Evolutionary conservation across 2,888 invertebrate species (phyloP).

Genomic region (Diadegma fenestrale): DNA sequence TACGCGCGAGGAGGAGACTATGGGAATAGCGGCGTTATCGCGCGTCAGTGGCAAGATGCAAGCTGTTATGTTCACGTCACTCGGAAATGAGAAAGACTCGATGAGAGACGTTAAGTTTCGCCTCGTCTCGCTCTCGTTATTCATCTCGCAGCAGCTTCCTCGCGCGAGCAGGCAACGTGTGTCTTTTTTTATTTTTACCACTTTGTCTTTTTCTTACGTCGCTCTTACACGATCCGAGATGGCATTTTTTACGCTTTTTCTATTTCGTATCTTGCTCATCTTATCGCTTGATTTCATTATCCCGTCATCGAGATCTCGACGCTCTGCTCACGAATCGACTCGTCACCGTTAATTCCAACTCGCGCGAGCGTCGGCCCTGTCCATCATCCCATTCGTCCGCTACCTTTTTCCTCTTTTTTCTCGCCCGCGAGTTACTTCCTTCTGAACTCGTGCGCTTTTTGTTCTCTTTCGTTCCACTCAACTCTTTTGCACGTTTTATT

Average conservation of each 20-base stretch:
- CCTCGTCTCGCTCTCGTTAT: slow-evolving; percentile 40
- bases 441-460: background rate
- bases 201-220: slow-evolving; percentile 55
- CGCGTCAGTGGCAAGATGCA: slow-evolving; percentile 73
- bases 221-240: slow-evolving; percentile 36
- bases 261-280: slow-evolving; percentile 47
- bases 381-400: slow-evolving; percentile 61
- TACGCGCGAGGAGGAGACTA: background rate
- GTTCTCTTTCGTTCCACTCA: background rate
- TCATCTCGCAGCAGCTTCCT: slow-evolving; percentile 14
- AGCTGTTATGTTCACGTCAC: slow-evolving; percentile 80
- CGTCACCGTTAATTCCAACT: slow-evolving; percentile 78
- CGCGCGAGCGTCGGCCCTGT: slow-evolving; percentile 74
- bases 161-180: slow-evolving; percentile 13
- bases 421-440: background rate
- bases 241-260: slow-evolving; percentile 20
- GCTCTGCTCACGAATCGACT: slow-evolving; percentile 68
- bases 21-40: slow-evolving; percentile 72
- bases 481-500: background rate
- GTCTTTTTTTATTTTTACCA: slow-evolving; percentile 19
- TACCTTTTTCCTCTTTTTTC: background rate
- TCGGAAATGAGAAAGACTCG: slow-evolving; percentile 71
- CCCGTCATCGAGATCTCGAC: slow-evolving; percentile 58
- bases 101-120: slow-evolving; percentile 72
- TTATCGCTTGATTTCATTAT: slow-evolving; percentile 48